A percentile compares a stretch with the other conserved stretches of the same genome.
phyloP scores from a whole-genome alignment of 2,888 invertebrate species.

The Cerastoderma edule region DNA sequence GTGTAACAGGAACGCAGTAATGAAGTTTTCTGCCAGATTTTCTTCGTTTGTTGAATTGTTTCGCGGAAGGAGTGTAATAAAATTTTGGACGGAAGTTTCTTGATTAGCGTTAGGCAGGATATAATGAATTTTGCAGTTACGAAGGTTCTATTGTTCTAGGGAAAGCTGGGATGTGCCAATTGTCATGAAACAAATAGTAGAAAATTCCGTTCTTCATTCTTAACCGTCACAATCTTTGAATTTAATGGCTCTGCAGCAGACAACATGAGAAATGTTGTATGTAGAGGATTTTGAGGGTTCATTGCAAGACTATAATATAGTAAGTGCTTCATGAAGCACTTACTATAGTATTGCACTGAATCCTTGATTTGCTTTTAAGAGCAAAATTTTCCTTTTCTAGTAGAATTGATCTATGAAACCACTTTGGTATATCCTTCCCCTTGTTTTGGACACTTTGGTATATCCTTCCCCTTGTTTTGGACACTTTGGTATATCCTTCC shows the following conservation, averaged over 20 bases:
- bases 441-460: too few relatives aligned
- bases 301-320: too few relatives aligned
- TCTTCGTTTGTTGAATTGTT: constrained; percentile 20
- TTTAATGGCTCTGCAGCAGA: not conserved
- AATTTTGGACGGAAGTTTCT: constrained; percentile 8
- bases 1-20: constrained; percentile 9
- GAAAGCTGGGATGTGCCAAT: not conserved
- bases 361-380: too few relatives aligned
- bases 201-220: not conserved
- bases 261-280: too few relatives aligned
- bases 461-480: too few relatives aligned
- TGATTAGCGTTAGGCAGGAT: constrained; percentile 7
- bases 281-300: too few relatives aligned
- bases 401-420: too few relatives aligned
- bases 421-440: too few relatives aligned
- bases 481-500: too few relatives aligned
- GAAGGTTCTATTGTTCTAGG: not conserved
- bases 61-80: constrained; percentile 13
- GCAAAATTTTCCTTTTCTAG: too few relatives aligned
- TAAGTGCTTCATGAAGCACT: too few relatives aligned
- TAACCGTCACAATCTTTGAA: not conserved
- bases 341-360: too few relatives aligned
- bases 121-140: constrained; percentile 15
- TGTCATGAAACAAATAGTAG: constrained; percentile 2
- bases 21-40: constrained; percentile 14